These are phyloP conservation scores for Himalopsyche phryganea DNA, from an alignment of 1,140 invertebrate species.

Conservation along the genomic window DNA sequence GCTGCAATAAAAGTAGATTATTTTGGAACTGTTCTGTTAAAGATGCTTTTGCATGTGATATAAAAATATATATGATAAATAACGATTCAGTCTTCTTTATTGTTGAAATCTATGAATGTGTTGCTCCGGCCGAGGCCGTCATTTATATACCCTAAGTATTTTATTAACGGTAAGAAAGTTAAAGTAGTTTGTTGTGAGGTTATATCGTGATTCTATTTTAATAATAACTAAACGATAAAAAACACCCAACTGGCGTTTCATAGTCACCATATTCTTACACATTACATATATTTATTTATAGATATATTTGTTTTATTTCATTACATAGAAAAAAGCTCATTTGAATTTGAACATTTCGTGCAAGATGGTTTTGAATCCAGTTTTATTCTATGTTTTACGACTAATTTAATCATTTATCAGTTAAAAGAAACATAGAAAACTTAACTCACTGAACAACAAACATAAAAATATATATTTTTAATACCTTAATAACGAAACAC, in stretches of 20 bases:
- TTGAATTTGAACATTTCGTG: constrained; percentile 36
- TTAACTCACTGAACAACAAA: too few species aligned
- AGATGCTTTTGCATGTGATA: constrained; percentile 27
- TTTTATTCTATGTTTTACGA: constrained; percentile 24
- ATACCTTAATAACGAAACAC: too few species aligned
- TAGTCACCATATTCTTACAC: constrained; percentile 34
- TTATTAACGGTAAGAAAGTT: constrained; percentile 30
- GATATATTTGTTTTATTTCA: constrained; percentile 31
- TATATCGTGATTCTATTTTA: constrained; percentile 24
- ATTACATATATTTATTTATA: constrained; percentile 31
- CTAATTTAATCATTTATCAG: constrained; percentile 4
- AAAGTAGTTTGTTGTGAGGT: constrained; percentile 29
- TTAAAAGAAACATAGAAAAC: too few species aligned
- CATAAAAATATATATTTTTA: too few species aligned
- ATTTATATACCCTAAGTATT: constrained; percentile 12
- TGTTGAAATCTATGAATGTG: constrained; percentile 34
- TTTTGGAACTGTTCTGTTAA: constrained; percentile 29
- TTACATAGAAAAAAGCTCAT: constrained; percentile 35
- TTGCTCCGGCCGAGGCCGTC: constrained; percentile 14
- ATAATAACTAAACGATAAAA: constrained; percentile 28
- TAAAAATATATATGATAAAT: constrained; percentile 36
- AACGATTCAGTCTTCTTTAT: constrained; percentile 35
- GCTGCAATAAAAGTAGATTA: background rate
- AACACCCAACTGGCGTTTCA: constrained; percentile 24
- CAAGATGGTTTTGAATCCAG: constrained; percentile 33